These are phyloP conservation scores for Phoebastria nigripes DNA, from an alignment of 2,797 vertebrate species.

Conservation along the genomic window DNA sequence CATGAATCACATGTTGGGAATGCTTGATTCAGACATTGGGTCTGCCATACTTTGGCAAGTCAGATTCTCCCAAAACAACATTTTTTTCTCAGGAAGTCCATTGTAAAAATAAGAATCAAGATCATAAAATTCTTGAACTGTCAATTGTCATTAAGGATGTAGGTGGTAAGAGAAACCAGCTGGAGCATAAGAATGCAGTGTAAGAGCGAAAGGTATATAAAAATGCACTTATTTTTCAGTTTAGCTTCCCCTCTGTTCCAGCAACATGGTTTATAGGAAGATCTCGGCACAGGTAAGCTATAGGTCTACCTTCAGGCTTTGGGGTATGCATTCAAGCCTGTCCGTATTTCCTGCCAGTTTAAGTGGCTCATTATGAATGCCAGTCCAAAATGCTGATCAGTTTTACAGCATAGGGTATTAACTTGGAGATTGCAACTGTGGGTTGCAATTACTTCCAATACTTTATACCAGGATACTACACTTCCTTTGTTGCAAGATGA, in stretches of 20 bases:
- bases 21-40: not conserved
- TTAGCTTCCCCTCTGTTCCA: not conserved
- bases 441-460: not conserved
- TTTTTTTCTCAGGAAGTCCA: not conserved
- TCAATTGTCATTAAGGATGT: not conserved
- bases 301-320: not conserved
- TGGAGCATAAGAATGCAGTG: not conserved
- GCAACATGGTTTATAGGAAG: not conserved
- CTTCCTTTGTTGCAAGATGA: not conserved
- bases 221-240: not conserved
- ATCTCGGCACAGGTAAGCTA: not conserved
- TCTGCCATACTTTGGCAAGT: not conserved
- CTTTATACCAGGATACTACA: not conserved
- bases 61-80: not conserved
- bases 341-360: not conserved
- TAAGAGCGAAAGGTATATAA: not conserved
- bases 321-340: not conserved
- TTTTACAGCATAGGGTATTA: not conserved
- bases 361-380: not conserved
- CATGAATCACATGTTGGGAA: not conserved
- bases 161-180: not conserved
- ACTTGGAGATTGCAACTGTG: not conserved
- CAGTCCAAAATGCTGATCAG: not conserved
- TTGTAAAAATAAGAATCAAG: conserved; percentile 4
- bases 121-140: conserved; percentile 7